Base-by-base conservation (phyloP, 1,140 invertebrate genomes). In the Drosophila tsacasi region DNA sequence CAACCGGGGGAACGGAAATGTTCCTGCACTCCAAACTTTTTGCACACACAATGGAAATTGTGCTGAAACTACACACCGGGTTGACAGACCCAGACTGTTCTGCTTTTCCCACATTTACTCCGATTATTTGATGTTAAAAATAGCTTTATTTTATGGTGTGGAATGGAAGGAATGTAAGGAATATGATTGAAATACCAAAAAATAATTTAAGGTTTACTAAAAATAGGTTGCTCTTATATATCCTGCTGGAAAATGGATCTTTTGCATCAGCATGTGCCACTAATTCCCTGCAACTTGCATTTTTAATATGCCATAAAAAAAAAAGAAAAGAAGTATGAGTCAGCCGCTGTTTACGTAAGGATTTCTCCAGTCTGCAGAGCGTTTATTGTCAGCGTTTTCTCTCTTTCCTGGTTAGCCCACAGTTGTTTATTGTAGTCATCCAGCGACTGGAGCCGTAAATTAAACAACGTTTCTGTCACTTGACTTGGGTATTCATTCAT, bases 401-500 rank as follows among this genome's bases (percentile, higher is more conserved):
- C 32, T 21, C 32, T 44, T 76, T 68, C 42, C 44, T 76, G 44
- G 32, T 68, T 57, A 32, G 44, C 55, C 50, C 32, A 32, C 64
- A 17, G 54, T 52, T 46, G 59, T 61, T 60, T 60, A 59, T 60
- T 39, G 57, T 72, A 39, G 30, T 52, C 54, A 55, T 17, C 50
- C 58, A 67, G 23, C 66, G 52, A 67, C 39, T 32, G 54, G 37
- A 72, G 68, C 62, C 62, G 57, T 59, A 76, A 79, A 75, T 67
- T 57, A 71, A 83, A 59, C 76, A 79, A 66, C 55, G 23, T 46
- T 60, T 72, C 50, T 71, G 76, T 71, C 75, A 79, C 44, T 78
- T 65, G 68, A 66, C 62, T 57, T 67, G 61, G 37, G 62, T 50
- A 66, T 67, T 60, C 60, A 63, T 67, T 60, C 60, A 63, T 67